Evolutionary conservation across 1,140 invertebrate species (phyloP), one percentile per base, ranked within the genome.

Genomic region (Heliconius melpomene): DNA sequence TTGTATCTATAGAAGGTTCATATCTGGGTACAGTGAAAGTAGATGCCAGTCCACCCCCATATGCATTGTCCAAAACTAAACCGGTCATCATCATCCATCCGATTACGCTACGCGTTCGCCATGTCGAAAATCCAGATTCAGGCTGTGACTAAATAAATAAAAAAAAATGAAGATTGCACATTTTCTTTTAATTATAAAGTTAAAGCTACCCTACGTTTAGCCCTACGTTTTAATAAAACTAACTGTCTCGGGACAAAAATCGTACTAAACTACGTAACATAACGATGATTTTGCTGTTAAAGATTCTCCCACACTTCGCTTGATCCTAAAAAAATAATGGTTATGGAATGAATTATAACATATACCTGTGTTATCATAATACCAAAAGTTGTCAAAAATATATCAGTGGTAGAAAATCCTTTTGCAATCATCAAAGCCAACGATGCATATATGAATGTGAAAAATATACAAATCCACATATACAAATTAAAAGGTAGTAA

Each of bases 1-100:
- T 91, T 0, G 94, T 95, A 78, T 95, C 94, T 29, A 96, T 94
- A 16, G 95, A 92, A 26, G 87, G 83, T 75, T 95, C 92, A 81
- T 92, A 95, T 90, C 91, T 95, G 3, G 95, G 95, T 23, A 96
- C 92, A 1, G 95, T 95, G 82, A 96, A 95, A 18, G 94, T 93
- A 13, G 94, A 95, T 11, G 95, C 91, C 13, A 96, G 87, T 16
- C 95, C 95, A 77, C 95, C 95, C 52, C 95, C 91, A 70, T 96
- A 96, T 1, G 94, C 93, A 81, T 95, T 94, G 72, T 93, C 93
- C 23, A 96, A 78, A 11, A 96, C 84, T 52, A 96, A 82, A 23
- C 91, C 93, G 23, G 93, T 90, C 50, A 95, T 81, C 78, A 95
- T 88, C 72, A 95, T 82, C 91, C 89, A 91, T 23, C 88, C 91